A percentile compares a stretch with the other conserved stretches of the same genome.
phyloP scores from a whole-genome alignment of 1,140 invertebrate genomes.

The Vanessa tameamea region DNA sequence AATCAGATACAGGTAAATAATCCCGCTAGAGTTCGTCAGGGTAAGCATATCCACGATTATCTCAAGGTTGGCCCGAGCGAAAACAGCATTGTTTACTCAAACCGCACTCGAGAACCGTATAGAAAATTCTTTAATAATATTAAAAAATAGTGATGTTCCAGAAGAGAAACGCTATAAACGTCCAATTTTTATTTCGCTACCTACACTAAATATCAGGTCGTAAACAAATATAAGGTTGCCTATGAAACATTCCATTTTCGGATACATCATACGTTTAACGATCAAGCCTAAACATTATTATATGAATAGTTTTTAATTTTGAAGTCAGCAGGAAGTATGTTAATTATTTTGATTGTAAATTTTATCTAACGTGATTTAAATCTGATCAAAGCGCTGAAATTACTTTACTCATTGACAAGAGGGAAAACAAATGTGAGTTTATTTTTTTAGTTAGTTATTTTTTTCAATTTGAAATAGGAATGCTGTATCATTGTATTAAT shows the following conservation, averaged over 20 bases:
- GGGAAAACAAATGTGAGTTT: no score
- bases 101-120: not conserved
- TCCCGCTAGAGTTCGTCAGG: slow-evolving; percentile 62
- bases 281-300: not conserved
- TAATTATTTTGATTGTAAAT: no score
- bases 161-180: slow-evolving; percentile 14
- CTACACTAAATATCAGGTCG: not conserved
- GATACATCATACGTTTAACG: not conserved
- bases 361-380: no score
- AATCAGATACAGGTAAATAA: slow-evolving; percentile 77
- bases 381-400: no score
- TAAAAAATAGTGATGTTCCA: slow-evolving; percentile 22
- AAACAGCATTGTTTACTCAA: slow-evolving; percentile 58
- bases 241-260: not conserved
- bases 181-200: slow-evolving; percentile 2
- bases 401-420: no score
- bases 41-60: slow-evolving; percentile 67
- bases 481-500: no score
- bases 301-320: no score
- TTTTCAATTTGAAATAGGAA: no score
- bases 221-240: not conserved
- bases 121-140: slow-evolving; percentile 21
- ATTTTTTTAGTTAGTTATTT: no score
- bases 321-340: no score
- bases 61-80: slow-evolving; percentile 51